Evolutionary conservation across 1,140 invertebrate species (phyloP).

Genomic region (Cotesia glomerata): DNA sequence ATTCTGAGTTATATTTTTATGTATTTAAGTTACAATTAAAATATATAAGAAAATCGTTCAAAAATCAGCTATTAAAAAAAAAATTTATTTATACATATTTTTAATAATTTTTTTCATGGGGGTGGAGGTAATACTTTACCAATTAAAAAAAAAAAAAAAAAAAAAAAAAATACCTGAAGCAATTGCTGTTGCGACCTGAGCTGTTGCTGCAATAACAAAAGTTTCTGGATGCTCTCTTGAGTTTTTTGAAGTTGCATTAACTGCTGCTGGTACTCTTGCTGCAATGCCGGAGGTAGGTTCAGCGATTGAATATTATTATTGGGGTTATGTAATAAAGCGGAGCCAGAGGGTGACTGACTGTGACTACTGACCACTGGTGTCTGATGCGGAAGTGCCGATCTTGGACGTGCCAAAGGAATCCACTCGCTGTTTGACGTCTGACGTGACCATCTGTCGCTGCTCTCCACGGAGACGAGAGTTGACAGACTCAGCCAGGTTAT

Average conservation of each 20-base stretch:
- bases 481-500: conserved; percentile 37
- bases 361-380: conserved; percentile 28
- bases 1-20: too few relatives aligned
- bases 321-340: not conserved
- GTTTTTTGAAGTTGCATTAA: conserved; percentile 58
- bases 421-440: conserved; percentile 59
- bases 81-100: too few relatives aligned
- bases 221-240: conserved; percentile 57
- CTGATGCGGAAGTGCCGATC: conserved; percentile 34
- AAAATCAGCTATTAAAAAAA: too few relatives aligned
- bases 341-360: conserved; percentile 26
- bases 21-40: too few relatives aligned
- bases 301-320: conserved; percentile 35
- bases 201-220: conserved; percentile 55
- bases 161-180: conserved; percentile 44
- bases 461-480: conserved; percentile 14
- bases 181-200: conserved; percentile 54
- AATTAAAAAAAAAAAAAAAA: not conserved
- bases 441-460: conserved; percentile 56
- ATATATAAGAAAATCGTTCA: too few relatives aligned
- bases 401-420: conserved; percentile 55
- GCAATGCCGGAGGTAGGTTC: conserved; percentile 49
- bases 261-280: conserved; percentile 58
- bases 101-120: too few relatives aligned
- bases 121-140: too few relatives aligned